A percentile compares a stretch with the other conserved stretches of the same genome.
Conservation (phyloP, 2,113 vertebrate species). For the Istiophorus platypterus region DNA sequence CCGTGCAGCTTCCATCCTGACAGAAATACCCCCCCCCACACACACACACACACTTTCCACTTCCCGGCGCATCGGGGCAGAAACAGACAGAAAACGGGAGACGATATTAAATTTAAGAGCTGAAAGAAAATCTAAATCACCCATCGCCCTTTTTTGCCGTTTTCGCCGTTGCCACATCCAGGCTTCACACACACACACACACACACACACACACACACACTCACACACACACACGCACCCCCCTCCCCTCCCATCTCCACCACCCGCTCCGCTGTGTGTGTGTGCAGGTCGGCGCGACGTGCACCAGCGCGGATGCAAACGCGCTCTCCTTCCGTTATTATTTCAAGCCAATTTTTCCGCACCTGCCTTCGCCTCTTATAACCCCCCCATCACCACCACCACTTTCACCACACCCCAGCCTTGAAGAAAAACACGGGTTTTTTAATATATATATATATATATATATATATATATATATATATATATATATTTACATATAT, state of each 20-base stretch:
- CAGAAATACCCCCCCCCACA: neutral
- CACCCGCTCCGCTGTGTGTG: conserved; percentile 33
- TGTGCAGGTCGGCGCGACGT: conserved; percentile 33
- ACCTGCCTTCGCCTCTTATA: neutral
- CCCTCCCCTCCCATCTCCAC: too few relatives aligned
- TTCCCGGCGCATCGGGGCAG: neutral
- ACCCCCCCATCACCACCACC: neutral
- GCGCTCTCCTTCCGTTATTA: conserved; percentile 10
- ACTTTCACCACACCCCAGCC: too few relatives aligned
- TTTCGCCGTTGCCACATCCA: conserved; percentile 39
- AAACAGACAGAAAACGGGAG: neutral
- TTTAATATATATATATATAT: too few relatives aligned
- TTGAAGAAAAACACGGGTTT: conserved; percentile 4
- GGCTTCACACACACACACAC: conserved; percentile 28
- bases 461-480: too few relatives aligned
- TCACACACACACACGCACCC: too few relatives aligned
- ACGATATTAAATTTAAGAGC: conserved; percentile 4
- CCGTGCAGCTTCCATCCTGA: conserved; percentile 10
- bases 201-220: too few relatives aligned
- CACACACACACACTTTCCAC: too few relatives aligned
- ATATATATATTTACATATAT: too few relatives aligned
- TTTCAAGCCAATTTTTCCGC: neutral
- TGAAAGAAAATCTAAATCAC: too few relatives aligned
- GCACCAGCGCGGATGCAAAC: conserved; percentile 27
- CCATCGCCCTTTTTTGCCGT: conserved; percentile 25